Conservation (phyloP, 2,797 vertebrate species). For the Oreonectes daqikongensis region DNA sequence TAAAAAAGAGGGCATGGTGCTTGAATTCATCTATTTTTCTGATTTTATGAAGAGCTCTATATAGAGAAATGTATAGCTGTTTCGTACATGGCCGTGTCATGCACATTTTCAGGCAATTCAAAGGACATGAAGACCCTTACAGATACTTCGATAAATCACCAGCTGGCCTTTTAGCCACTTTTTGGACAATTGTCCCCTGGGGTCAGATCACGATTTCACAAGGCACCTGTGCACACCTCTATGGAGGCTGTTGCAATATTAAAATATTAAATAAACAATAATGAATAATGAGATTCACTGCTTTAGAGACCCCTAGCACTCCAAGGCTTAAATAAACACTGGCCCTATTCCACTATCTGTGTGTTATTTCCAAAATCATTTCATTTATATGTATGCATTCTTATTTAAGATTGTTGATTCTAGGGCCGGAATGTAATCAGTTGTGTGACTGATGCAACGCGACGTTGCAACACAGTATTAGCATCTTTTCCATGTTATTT, state of each 20-base stretch:
- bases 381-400: not conserved
- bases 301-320: no score
- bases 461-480: no score
- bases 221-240: no score
- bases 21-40: not conserved
- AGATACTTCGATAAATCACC: not conserved
- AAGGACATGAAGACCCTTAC: not conserved
- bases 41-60: not conserved
- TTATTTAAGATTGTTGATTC: slow-evolving; percentile 11
- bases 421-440: no score
- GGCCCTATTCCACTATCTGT: no score
- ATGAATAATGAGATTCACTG: no score
- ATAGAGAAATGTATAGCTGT: not conserved
- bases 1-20: not conserved
- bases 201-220: not conserved
- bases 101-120: not conserved
- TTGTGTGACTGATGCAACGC: no score
- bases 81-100: not conserved
- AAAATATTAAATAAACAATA: no score
- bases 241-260: no score
- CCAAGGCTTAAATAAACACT: no score
- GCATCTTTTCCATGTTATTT: no score
- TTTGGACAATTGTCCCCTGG: not conserved
- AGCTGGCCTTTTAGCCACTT: not conserved
- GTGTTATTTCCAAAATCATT: not conserved